These are phyloP conservation scores for Timema cristinae DNA, from an alignment of 2,888 invertebrate genomes.

Conservation along the genomic window DNA sequence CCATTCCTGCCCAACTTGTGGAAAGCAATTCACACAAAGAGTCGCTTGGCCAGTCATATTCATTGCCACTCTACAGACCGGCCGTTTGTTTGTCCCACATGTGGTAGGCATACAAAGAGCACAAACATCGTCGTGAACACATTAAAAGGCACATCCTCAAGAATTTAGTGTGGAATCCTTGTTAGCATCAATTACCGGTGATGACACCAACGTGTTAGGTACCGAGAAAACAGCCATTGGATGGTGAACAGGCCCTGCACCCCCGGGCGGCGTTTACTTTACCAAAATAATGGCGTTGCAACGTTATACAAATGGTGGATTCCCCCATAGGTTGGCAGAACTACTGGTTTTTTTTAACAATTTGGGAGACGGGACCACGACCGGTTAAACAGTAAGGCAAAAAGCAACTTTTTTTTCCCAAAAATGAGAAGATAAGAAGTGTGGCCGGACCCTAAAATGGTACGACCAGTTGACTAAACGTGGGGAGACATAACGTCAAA, in stretches of 20 bases:
- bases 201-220: conserved; percentile 24
- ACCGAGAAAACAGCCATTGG: conserved; percentile 6
- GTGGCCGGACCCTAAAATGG: too few relatives aligned
- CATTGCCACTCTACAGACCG: conserved; percentile 24
- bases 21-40: conserved; percentile 27
- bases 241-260: not conserved
- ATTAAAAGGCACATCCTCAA: conserved; percentile 22
- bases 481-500: too few relatives aligned
- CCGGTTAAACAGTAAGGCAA: too few relatives aligned
- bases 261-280: too few relatives aligned
- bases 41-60: conserved; percentile 25
- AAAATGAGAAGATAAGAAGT: too few relatives aligned
- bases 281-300: too few relatives aligned
- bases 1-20: conserved; percentile 26
- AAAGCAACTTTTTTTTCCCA: too few relatives aligned
- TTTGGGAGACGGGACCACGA: too few relatives aligned
- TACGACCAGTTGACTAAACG: too few relatives aligned
- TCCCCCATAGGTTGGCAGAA: too few relatives aligned
- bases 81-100: conserved; percentile 26
- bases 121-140: conserved; percentile 25
- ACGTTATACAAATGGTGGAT: too few relatives aligned
- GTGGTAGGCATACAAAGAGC: conserved; percentile 28
- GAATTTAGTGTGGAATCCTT: conserved; percentile 24
- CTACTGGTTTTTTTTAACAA: too few relatives aligned
- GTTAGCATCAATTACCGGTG: conserved; percentile 27